Conservation (phyloP, 2,113 vertebrate species). For the Penelope pileata region DNA sequence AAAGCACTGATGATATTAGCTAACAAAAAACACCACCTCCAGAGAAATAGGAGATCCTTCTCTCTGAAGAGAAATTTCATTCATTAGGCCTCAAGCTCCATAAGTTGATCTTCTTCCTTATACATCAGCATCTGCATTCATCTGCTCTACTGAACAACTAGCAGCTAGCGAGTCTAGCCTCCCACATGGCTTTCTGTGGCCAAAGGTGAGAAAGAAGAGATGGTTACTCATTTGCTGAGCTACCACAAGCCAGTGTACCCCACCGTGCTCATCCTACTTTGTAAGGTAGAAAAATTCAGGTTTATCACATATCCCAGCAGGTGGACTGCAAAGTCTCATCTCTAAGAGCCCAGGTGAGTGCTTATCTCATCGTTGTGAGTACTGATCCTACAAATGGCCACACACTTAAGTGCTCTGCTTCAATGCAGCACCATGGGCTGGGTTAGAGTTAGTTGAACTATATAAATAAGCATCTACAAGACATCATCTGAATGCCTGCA, state of each 20-base stretch:
- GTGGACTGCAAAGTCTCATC: neutral
- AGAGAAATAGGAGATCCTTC: neutral
- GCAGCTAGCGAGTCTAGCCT: no score
- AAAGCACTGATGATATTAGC: neutral
- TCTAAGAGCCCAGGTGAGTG: neutral
- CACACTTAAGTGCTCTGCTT: neutral
- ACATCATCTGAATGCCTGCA: rapidly evolving
- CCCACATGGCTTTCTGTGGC: neutral
- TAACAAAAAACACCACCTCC: neutral
- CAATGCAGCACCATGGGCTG: neutral
- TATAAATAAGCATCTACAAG: neutral
- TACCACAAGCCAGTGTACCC: neutral
- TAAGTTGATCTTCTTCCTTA: neutral
- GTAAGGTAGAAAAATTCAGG: neutral
- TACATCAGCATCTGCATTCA: neutral
- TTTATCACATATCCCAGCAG: neutral
- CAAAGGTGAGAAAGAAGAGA: neutral
- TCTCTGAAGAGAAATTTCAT: neutral
- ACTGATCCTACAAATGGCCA: neutral
- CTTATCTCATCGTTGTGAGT: no score
- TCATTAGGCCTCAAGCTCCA: neutral
- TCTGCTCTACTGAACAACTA: neutral
- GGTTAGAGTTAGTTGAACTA: neutral
- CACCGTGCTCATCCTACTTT: neutral
- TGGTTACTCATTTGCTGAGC: neutral